phyloP scores from a whole-genome alignment of 1,140 invertebrate genomes.

The Chironomus striatipennis region DNA sequence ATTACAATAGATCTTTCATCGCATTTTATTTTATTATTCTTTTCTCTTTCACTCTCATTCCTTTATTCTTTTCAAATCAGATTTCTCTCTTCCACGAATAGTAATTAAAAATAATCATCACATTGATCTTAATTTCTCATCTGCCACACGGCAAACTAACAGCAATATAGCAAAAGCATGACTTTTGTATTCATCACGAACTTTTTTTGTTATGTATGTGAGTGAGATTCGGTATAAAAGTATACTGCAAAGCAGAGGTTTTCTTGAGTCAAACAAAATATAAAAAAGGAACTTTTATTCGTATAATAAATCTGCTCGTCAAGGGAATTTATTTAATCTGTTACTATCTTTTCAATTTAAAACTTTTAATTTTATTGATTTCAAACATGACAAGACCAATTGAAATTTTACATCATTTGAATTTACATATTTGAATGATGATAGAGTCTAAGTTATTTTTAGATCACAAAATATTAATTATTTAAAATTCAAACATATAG shows the following conservation, averaged over 20 bases:
- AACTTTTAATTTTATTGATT: too few species aligned
- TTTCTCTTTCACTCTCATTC: background rate
- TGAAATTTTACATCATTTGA: too few species aligned
- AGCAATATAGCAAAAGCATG: background rate
- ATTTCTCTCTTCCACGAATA: background rate
- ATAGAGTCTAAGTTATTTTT: too few species aligned
- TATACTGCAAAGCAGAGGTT: background rate
- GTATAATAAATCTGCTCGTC: background rate
- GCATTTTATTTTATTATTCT: too few species aligned
- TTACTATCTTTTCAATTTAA: too few species aligned
- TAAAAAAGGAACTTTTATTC: background rate
- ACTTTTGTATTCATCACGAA: conserved; percentile 8
- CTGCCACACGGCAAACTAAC: background rate
- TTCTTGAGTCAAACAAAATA: background rate
- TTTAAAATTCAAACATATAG: too few species aligned
- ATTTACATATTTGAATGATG: too few species aligned
- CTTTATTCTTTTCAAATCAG: background rate
- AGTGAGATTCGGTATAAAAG: background rate
- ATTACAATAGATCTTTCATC: conserved; percentile 16
- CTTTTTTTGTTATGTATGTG: background rate
- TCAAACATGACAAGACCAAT: too few species aligned
- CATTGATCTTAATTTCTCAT: conserved; percentile 19
- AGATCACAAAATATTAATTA: too few species aligned
- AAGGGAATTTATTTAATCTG: background rate
- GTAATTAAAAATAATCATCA: conserved; percentile 24